Evolutionary conservation across 2,888 invertebrate species (phyloP).

Genomic region (Fragum sueziense): DNA sequence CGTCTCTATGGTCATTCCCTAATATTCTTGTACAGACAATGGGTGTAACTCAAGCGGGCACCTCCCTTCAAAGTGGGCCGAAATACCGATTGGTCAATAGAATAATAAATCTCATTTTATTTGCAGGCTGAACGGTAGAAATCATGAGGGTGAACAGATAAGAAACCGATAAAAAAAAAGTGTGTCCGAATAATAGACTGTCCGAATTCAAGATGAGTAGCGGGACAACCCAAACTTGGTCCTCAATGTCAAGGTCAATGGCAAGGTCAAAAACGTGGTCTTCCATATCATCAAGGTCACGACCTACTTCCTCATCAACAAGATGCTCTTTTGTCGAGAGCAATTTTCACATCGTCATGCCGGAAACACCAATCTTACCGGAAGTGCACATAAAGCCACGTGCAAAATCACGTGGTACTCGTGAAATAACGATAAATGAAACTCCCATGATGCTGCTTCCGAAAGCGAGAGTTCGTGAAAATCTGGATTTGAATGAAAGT

Average conservation of each 20-base stretch:
- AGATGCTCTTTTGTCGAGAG: slow-evolving; percentile 55
- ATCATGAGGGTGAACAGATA: too few relatives aligned
- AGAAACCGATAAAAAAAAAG: too few relatives aligned
- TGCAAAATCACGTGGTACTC: slow-evolving; percentile 18
- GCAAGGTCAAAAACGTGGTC: slow-evolving; percentile 11
- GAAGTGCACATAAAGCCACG: slow-evolving; percentile 39
- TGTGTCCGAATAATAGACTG: too few relatives aligned
- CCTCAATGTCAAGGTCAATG: slow-evolving; percentile 16
- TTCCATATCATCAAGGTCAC: slow-evolving; percentile 14
- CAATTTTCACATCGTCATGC: slow-evolving; percentile 39
- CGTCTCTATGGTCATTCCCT: too few relatives aligned
- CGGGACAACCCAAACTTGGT: slow-evolving; percentile 7
- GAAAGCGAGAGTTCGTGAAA: slow-evolving; percentile 55
- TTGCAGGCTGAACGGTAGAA: too few relatives aligned
- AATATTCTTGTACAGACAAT: too few relatives aligned
- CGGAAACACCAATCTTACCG: slow-evolving; percentile 44
- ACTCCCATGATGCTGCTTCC: slow-evolving; percentile 62
- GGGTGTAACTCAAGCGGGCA: too few relatives aligned
- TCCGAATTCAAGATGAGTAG: neutral
- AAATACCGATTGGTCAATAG: too few relatives aligned
- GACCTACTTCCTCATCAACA: slow-evolving; percentile 48
- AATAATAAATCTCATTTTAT: too few relatives aligned
- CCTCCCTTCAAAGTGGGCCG: too few relatives aligned
- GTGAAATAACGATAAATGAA: slow-evolving; percentile 55
- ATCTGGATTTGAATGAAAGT: slow-evolving; percentile 35